Base-by-base conservation (phyloP, 1,140 invertebrate genomes). In the Epicauta chinensis region DNA sequence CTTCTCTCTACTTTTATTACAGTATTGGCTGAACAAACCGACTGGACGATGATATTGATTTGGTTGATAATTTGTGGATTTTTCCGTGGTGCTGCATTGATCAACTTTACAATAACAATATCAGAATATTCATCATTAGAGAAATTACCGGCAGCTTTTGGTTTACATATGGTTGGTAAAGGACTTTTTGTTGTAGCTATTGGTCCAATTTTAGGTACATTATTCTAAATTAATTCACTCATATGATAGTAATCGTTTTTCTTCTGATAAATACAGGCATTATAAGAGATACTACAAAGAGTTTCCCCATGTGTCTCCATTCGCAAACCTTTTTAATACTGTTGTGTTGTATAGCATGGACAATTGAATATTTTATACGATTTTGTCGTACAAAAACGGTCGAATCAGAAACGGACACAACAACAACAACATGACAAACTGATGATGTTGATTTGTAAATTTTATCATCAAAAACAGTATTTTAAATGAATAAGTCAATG, bases 101-200 rank as follows among this genome's bases (percentile, higher is more conserved):
- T 84, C 42, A 87, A 87, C 68, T 81, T 86, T 57, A 84, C 83
- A 7, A 77, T 88, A 1, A 83, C 81, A 13, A 81, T 87, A 51
- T 83, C 84, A 0, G 84, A 87, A 66, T 82, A 82, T 62, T 84
- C 82, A 39, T 78, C 81, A 0, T 64, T 86, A 51, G 83, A 87
- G 58, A 86, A 84, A 62, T 65, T 87, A 54, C 84, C 86, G 0
- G 83, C 82, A 16, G 86, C 84, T 16, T 84, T 85, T 64, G 84
- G 86, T 16, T 74, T 87, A 47, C 84, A 85, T 61, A 83, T 87
- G 79, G 84, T 87, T 32, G 81, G 79, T 51, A 88, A 87, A 64
- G 86, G 84, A 16, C 59, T 85, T 0, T 81, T 84, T 56, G 83
- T 87, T 12, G 76, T 84, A 6, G 60, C 70, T 6, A 75, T 87